Evolutionary conservation across 2,113 vertebrate genomes (phyloP), one percentile per base, ranked within the genome.

Genomic region (Sceloporus tristichus): DNA sequence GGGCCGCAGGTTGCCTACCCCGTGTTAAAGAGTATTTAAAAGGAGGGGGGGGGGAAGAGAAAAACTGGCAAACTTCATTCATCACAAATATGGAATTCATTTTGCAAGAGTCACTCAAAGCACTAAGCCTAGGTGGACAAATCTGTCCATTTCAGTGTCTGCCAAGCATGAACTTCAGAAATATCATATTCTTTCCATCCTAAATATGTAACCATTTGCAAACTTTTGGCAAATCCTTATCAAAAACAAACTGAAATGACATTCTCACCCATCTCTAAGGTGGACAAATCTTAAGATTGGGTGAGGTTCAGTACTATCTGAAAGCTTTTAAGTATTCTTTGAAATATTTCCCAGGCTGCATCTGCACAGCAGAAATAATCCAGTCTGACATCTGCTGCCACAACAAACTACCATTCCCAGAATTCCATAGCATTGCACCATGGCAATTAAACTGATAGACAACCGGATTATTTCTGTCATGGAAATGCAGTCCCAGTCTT

Each of bases 261-360:
- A 71, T 71, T 71, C 68, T 71, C 68, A 2, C 29, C 59, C 9
- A 27, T 29, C 68, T 3, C 68, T 71, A 27, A 71, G 9, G 34
- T 76, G 9, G 62, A 29, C 62, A 65, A n/a, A 23, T 83, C n/a
- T 91, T 85, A 0, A 88, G 91, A 53, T n/a, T 8, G 27, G 27
- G 14, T 48, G 4, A 68, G 66, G 80, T 16, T 25, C 66, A 11
- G 59, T 42, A 42, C 42, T 68, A 2, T 66, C 25, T 70, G 14
- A 42, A 83, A 70, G 40, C 40, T 25, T 68, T 9, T 16, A 68
- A 34, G 29, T 65, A 9, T 53, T 40, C 6, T 70, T n/a, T 83
- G 81, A 38, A 85, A 85, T 54, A 34, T n/a, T 53, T 29, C 73
- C 29, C 48, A 48, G 48, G 48, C 48, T 48, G 48, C 48, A 48